These are phyloP conservation scores for Galleria mellonella DNA, from an alignment of 1,140 invertebrate genomes.

Conservation along the genomic window DNA sequence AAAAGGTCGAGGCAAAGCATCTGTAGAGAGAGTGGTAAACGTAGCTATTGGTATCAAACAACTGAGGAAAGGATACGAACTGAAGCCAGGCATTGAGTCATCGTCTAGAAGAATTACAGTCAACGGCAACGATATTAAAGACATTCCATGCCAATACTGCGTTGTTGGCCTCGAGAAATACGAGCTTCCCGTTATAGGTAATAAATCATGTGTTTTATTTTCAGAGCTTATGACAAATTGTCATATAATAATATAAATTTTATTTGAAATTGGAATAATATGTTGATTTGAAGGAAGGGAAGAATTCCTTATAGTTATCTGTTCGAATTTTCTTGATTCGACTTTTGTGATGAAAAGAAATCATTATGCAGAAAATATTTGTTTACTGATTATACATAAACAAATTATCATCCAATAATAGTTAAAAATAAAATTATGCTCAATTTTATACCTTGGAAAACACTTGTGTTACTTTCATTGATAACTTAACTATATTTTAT, in stretches of 20 bases:
- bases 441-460: no score
- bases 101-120: constrained; percentile 77
- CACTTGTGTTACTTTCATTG: no score
- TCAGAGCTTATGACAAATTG: neutral
- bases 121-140: constrained; percentile 75
- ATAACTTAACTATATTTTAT: no score
- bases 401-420: no score
- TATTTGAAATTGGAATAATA: neutral
- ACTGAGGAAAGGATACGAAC: constrained; percentile 75
- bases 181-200: constrained; percentile 85
- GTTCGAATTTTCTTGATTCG: no score
- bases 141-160: constrained; percentile 81
- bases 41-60: constrained; percentile 76
- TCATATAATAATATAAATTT: neutral
- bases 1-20: constrained; percentile 69
- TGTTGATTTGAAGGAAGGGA: no score
- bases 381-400: no score
- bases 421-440: no score
- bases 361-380: no score
- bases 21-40: constrained; percentile 74
- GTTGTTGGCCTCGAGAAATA: constrained; percentile 80
- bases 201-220: constrained; percentile 26
- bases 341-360: no score
- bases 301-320: no score
- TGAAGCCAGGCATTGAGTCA: constrained; percentile 78